Evolutionary conservation across 2,113 vertebrate species (phyloP).

Genomic region (Emydocephalus ijimae): DNA sequence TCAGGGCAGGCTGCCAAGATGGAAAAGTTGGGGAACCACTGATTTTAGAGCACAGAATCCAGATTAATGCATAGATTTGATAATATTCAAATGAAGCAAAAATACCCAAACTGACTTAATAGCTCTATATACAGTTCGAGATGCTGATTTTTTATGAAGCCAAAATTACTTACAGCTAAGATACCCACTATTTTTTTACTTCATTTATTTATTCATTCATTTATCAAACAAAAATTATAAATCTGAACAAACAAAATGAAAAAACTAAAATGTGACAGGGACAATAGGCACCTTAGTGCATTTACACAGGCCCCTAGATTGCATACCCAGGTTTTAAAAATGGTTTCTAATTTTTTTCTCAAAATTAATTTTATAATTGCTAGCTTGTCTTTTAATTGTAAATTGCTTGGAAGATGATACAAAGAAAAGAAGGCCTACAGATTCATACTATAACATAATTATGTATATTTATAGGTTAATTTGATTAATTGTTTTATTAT

Average conservation of each 20-base stretch:
- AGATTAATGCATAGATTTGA: too few species aligned
- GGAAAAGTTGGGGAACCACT: too few species aligned
- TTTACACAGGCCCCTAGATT: neutral
- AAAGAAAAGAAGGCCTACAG: neutral
- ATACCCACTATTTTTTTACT: too few species aligned
- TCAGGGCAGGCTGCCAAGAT: too few species aligned
- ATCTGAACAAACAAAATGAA: neutral
- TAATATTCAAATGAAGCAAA: too few species aligned
- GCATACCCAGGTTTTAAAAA: neutral
- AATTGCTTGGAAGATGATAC: neutral
- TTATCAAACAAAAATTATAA: neutral
- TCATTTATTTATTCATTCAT: too few species aligned
- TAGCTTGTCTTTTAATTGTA: neutral
- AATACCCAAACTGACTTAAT: too few species aligned
- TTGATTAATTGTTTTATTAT: neutral
- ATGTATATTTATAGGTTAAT: too few species aligned
- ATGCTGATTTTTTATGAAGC: too few species aligned
- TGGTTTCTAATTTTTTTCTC: neutral
- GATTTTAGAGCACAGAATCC: too few species aligned
- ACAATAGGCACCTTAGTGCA: neutral
- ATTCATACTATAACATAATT: neutral
- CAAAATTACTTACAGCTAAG: too few species aligned
- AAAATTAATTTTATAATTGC: neutral
- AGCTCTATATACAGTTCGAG: too few species aligned
- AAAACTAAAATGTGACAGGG: neutral